A percentile compares a stretch with the other conserved stretches of the same genome.
These are phyloP conservation scores for Pachypeltis micranthus DNA, from an alignment of 1,140 invertebrate species.

Conservation along the genomic window DNA sequence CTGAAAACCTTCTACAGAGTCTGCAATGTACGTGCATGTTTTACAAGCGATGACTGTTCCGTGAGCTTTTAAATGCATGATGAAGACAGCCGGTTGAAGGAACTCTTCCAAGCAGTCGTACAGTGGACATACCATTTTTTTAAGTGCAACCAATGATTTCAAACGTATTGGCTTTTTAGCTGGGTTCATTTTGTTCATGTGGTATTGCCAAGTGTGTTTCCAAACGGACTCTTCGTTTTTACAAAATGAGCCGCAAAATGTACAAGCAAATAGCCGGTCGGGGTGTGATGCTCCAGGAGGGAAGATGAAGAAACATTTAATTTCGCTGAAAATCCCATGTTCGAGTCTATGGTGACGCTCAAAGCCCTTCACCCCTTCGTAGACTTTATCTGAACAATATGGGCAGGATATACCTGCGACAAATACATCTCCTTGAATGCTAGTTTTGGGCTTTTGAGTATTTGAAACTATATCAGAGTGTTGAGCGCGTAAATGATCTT, in stretches of 20 bases:
- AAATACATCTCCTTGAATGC: neutral
- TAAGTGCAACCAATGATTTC: neutral
- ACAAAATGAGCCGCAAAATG: neutral
- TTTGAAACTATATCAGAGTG: no score
- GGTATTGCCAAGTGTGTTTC: neutral
- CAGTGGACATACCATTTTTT: constrained; percentile 1
- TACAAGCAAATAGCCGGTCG: neutral
- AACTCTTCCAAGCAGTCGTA: constrained; percentile 2
- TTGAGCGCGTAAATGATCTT: neutral
- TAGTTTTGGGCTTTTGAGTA: no score
- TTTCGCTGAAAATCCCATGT: neutral
- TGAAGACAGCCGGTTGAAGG: neutral
- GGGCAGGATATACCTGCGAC: neutral
- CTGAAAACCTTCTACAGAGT: neutral
- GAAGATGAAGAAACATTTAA: neutral
- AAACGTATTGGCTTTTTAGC: neutral
- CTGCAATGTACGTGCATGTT: constrained; percentile 2
- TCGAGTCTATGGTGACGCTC: neutral
- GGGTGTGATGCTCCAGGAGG: neutral
- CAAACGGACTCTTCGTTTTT: neutral
- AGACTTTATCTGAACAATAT: neutral
- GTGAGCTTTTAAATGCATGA: neutral
- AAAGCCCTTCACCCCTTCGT: neutral
- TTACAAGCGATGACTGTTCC: neutral
- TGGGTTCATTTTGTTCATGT: neutral